phyloP scores from a whole-genome alignment of 2,888 invertebrate genomes.

The Atrina japonica region DNA sequence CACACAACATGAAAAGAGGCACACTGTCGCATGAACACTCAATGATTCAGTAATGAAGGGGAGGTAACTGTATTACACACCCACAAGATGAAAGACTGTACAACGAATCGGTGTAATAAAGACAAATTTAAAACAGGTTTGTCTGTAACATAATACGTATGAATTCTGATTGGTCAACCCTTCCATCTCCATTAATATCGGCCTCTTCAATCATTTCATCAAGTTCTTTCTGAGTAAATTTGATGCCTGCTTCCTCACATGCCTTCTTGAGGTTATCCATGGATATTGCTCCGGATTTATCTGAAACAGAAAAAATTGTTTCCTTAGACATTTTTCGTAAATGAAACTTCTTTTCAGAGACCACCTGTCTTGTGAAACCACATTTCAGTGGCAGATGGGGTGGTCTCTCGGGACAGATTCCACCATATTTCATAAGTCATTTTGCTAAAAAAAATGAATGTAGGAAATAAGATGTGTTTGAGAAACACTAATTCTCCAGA shows the following conservation, averaged over 20 bases:
- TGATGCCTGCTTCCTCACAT: constrained; percentile 70
- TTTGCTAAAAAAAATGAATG: constrained; percentile 1
- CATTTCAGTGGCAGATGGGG: no score
- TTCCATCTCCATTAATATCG: constrained; percentile 79
- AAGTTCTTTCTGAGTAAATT: constrained; percentile 76
- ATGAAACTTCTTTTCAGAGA: no score
- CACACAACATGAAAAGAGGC: no score
- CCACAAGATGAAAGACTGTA: no score
- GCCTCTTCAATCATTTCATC: constrained; percentile 80
- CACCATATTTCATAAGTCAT: neutral
- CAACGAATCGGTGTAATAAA: no score
- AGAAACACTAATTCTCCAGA: no score
- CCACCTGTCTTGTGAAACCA: no score
- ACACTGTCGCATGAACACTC: no score
- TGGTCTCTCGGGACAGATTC: no score
- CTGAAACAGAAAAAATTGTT: constrained; percentile 47
- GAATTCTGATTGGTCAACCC: constrained; percentile 78
- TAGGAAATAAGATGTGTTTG: no score
- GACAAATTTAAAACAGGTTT: constrained; percentile 77
- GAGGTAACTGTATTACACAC: no score
- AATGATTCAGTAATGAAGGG: no score
- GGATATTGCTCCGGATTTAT: constrained; percentile 71
- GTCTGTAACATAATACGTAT: constrained; percentile 79
- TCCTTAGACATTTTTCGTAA: neutral
- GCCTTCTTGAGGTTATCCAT: constrained; percentile 72